Evolutionary conservation across 1,140 invertebrate species (phyloP).

Genomic region (Neoseiulus cucumeris): DNA sequence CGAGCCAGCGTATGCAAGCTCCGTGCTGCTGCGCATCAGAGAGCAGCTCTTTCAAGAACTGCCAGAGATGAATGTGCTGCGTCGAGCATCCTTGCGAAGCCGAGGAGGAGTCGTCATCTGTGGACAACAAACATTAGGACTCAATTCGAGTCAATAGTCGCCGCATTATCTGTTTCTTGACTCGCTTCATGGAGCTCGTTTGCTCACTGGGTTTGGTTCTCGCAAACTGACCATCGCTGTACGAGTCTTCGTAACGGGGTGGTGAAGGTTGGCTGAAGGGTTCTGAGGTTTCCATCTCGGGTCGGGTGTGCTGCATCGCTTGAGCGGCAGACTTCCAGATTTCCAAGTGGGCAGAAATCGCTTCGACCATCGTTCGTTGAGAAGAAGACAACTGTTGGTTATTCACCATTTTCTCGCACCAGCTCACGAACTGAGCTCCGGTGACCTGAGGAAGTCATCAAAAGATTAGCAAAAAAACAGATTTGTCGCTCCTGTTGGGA

Average conservation of each 20-base stretch:
- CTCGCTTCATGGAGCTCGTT: too few species aligned
- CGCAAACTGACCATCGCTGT: not conserved
- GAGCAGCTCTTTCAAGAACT: conserved; percentile 90
- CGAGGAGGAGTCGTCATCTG: not conserved
- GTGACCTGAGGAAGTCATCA: not conserved
- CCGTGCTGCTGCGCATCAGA: conserved; percentile 62
- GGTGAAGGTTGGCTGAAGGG: not conserved
- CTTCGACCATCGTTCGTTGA: not conserved
- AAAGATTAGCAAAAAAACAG: not conserved
- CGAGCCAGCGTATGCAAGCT: conserved; percentile 87
- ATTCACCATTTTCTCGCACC: not conserved
- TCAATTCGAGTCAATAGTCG: too few species aligned
- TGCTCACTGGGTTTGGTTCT: too few species aligned
- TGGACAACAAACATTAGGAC: not conserved
- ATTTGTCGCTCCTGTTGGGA: too few species aligned
- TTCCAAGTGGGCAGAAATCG: not conserved
- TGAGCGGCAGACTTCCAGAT: conserved; percentile 3
- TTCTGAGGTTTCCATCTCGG: too few species aligned
- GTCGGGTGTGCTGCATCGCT: not conserved
- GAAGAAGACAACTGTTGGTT: not conserved
- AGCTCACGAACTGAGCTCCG: not conserved
- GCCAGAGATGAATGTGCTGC: conserved; percentile 89
- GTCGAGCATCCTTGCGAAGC: conserved; percentile 19
- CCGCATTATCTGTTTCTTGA: too few species aligned
- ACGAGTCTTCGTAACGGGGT: not conserved